Base-by-base conservation (phyloP, 37 sponge, comb jelly and placozoan species). In the Halisarca cf. caerulea region DNA sequence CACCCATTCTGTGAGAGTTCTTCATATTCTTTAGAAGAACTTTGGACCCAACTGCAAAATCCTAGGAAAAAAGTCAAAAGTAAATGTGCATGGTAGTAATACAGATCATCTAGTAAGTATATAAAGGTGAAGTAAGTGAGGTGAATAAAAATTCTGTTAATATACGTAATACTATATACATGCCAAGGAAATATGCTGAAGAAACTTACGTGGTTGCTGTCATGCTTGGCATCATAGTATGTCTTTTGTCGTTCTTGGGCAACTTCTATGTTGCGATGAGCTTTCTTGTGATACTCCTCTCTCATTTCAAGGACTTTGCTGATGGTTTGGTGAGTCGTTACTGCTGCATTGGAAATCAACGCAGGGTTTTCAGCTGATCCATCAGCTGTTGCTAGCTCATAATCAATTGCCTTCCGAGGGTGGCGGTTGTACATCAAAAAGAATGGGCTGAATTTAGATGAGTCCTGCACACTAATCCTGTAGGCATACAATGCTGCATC, bases 191-290 rank as follows among this genome's bases (percentile, higher is more conserved):
- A 17, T 54, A 18, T 54, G 17, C 11, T 54, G 57, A 54, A 54
- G 57, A 18, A 11, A 54, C 57, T 54, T 54, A 54, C 57, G 17
- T 54, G 57, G 17, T 54, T 54, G 57, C 57, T 70, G 61, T 55
- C 66, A 18, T 24, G 61, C 28, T 82, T 60, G 28, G 51, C 59
- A 35, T 82, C 83, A 64, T 82, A 82, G 57, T 82, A 59, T 23
- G 24, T n/a, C 34, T 82, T 82, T 44, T 82, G 83, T 37, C 83
- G 5, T 27, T 41, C 43, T 68, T 82, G 83, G 59, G 83, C 83
- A 33, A 4, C 38, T 37, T 82, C 34, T n/a, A 82, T 70, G 35
- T 82, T 82, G 27, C 21, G 23, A 23, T 21, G 28, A 11, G 61
- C 79, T 78, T 45, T 78, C 4, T 51, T 8, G 3, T 78, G 51